Evolutionary conservation across 37 sponge, comb jelly and placozoan species (phyloP), one percentile per base, ranked within the genome.

Genomic region (Crambe crambe): DNA sequence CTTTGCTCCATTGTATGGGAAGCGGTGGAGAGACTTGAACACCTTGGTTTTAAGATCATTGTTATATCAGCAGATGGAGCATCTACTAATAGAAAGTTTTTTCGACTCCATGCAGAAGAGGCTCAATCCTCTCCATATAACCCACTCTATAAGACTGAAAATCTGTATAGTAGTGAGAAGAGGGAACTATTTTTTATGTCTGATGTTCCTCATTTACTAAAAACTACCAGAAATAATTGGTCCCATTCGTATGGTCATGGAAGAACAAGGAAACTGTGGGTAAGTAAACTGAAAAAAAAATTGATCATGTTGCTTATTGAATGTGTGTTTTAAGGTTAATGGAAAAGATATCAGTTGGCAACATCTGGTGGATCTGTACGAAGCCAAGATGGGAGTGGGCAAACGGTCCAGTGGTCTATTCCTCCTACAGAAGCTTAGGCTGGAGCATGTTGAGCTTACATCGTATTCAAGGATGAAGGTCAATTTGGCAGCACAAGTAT

Each of bases 1-100:
- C 56, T 88, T 18, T 70, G 31, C 40, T 32, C 9, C 38, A 87
- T 87, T 21, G 30, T 87, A 35, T 87, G 88, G 88, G 82, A 87
- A 54, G 82, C 81, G 30, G 70, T 76, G 6, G 78, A 76, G 66
- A 32, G 61, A 37, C 42, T 88, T 42, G 89, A 88, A 37, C 25
- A 38, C 0, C 29, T 21, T 61, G 89, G 80, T 1, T 82, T 88
- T 61, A 76, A 72, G 22, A 78, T 88, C 0, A 23, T 76, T n/a
- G 77, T 10, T 31, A 1, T 65, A 23, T 67, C 76, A 22, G 72
- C 69, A 2, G 83, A 88, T 78, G 89, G 83, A 2, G 61, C 75
- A 22, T 58, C 69, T 1, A 36, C 56, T 8, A 73, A 87, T 72
- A 70, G 80, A 4, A 79, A 74, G 57, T 78, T 82, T 56, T 82